Conservation (phyloP, 2,888 invertebrate genomes). For the Tuta absoluta region DNA sequence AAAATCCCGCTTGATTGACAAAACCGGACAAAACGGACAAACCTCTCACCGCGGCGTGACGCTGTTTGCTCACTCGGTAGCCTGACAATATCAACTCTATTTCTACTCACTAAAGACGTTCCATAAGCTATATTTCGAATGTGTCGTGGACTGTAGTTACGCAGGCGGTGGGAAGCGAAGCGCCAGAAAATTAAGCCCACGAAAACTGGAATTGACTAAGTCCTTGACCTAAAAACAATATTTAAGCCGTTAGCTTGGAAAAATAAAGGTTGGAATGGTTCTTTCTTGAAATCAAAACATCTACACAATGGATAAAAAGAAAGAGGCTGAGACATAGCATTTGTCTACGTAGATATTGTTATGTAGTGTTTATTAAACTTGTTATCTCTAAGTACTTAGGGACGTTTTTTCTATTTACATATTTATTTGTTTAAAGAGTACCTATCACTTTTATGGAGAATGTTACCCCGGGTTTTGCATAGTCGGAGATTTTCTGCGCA, state of each 20-base stretch:
- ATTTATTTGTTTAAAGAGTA: too few species aligned
- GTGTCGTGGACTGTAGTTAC: background rate
- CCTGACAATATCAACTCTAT: constrained; percentile 37
- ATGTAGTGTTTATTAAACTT: too few species aligned
- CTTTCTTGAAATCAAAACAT: background rate
- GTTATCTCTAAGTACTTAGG: too few species aligned
- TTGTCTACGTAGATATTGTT: too few species aligned
- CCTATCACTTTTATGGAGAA: too few species aligned
- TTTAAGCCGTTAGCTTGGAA: constrained; percentile 3
- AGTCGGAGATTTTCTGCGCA: too few species aligned
- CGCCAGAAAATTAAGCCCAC: constrained; percentile 38
- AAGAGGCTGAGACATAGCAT: too few species aligned
- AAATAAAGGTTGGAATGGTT: background rate
- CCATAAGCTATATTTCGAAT: constrained; percentile 24
- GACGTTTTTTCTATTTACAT: too few species aligned
- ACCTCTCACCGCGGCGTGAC: constrained; percentile 23
- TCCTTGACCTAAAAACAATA: constrained; percentile 6
- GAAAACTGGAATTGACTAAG: constrained; percentile 1
- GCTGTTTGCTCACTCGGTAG: constrained; percentile 77
- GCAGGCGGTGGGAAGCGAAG: constrained; percentile 32
- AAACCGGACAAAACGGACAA: background rate
- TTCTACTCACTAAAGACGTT: constrained; percentile 35
- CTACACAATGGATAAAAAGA: too few species aligned
- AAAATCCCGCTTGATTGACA: background rate
- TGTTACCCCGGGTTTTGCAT: too few species aligned